These are phyloP conservation scores for Rhegmatorhina hoffmannsi DNA, from an alignment of 2,113 vertebrate species.

Conservation along the genomic window DNA sequence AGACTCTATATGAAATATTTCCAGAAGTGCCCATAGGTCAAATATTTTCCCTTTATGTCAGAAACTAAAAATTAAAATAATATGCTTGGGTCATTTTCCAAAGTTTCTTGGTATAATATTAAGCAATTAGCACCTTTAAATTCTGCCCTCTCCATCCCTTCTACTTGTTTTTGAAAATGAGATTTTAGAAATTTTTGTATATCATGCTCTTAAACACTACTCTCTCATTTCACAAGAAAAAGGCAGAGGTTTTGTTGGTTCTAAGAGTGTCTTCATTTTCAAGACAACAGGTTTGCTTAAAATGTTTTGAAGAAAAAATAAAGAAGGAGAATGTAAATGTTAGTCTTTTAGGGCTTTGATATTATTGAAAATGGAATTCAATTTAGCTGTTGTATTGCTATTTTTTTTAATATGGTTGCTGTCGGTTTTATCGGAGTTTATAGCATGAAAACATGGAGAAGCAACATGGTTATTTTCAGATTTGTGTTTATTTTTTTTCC, in stretches of 20 bases:
- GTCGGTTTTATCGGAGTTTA: not conserved
- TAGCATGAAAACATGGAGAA: not conserved
- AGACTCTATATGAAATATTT: not conserved
- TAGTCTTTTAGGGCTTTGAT: not conserved
- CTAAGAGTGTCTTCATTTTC: not conserved
- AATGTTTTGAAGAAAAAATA: not conserved
- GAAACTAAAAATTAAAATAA: not conserved
- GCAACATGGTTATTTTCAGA: constrained; percentile 3
- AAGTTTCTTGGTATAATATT: not conserved
- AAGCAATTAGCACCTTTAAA: not conserved
- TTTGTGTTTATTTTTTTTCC: constrained; percentile 8
- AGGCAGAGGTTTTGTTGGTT: not conserved
- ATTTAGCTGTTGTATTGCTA: not conserved
- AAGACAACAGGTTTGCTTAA: not conserved
- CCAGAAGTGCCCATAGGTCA: not conserved
- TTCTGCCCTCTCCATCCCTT: not conserved
- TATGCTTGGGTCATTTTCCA: not conserved
- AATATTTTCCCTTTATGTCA: not conserved
- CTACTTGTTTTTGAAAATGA: not conserved
- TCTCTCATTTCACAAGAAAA: not conserved
- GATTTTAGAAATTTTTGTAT: not conserved
- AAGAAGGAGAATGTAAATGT: not conserved
- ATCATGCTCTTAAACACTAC: not conserved
- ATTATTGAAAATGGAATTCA: not conserved
- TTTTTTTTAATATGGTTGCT: constrained; percentile 12